Evolutionary conservation across 2,797 vertebrate genomes (phyloP).

Genomic region (Pipistrellus kuhlii): DNA sequence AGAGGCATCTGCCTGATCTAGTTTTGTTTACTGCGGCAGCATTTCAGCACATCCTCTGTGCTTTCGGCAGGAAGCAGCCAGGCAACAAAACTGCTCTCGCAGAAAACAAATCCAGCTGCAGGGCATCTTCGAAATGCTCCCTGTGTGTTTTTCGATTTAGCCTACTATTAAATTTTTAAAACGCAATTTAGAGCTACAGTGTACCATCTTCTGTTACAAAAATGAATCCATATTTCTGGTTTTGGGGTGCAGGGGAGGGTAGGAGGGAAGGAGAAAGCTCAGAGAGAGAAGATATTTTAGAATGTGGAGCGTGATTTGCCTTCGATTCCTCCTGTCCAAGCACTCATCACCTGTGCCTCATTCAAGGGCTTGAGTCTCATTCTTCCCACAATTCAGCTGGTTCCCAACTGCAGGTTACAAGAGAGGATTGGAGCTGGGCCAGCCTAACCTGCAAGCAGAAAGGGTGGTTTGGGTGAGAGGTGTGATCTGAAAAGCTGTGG

Average conservation of each 20-base stretch:
- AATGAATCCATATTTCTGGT: slow-evolving; percentile 38
- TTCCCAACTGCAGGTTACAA: background rate
- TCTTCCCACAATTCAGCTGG: background rate
- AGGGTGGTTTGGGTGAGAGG: background rate
- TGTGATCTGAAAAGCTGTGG: background rate
- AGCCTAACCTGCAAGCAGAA: background rate
- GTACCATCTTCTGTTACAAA: slow-evolving; percentile 24
- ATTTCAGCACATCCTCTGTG: background rate
- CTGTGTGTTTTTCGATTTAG: slow-evolving; percentile 20
- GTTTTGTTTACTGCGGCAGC: slow-evolving; percentile 61
- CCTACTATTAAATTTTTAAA: slow-evolving; percentile 52
- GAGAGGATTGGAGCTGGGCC: background rate
- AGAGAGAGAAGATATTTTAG: background rate
- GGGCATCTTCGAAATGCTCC: slow-evolving; percentile 51
- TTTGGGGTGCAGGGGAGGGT: background rate
- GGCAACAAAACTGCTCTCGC: slow-evolving; percentile 69
- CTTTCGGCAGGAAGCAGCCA: slow-evolving; percentile 65
- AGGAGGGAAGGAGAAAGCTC: background rate
- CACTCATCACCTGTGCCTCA: background rate
- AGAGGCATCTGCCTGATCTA: slow-evolving; percentile 28
- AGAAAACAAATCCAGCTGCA: slow-evolving; percentile 62
- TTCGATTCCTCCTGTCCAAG: background rate
- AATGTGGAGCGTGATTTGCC: background rate
- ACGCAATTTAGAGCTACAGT: background rate
- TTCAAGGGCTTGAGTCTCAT: background rate